Base-by-base conservation (phyloP, 2,113 vertebrate species). In the Melanotaenia duboulayi region DNA sequence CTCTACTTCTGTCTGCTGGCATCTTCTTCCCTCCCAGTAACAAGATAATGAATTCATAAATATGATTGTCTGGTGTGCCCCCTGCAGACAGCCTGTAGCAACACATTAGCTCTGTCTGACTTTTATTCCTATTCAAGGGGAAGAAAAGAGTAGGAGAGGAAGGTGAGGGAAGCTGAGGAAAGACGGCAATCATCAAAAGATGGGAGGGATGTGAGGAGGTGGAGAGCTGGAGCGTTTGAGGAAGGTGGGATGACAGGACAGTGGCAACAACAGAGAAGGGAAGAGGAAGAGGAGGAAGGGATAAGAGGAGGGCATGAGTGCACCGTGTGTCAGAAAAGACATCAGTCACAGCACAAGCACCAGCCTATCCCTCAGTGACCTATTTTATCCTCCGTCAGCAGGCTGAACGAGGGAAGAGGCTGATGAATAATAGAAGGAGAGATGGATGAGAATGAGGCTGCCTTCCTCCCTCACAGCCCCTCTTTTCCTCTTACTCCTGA, bases 341-440 rank as follows among this genome's bases (percentile, higher is more conserved):
- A 86, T 90, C 84, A 81, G 78, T 88, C 88, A 80, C 32, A 14
- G n/a, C 40, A 49, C 11, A n/a, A 83, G 79, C 72, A 63, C 62
- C 71, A 82, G 72, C 84, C 80, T 69, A 39, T 81, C 81, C 79
- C 65, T 76, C 71, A 0, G 52, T 89, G 87, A 86, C 89, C 91
- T 78, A 89, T 92, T 92, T 91, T 87, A 91, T 86, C 84, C 85
- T 89, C 87, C 81, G 56, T 90, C 85, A 90, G 85, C 74, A 58
- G 55, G 62, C 67, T 63, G 84, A 90, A 73, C 22, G 52, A 84
- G 83, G 58, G 87, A 89, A 68, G 85, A 87, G 88, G 69, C 48
- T 77, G 78, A 89, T 92, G 78, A 92, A 92, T 92, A 91, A 92
- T 92, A 88, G 82, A 80, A 77, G 71, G 56, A 84, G 83, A 88